Conservation (phyloP, 1,140 invertebrate species). For the Sycobia sp. region DNA sequence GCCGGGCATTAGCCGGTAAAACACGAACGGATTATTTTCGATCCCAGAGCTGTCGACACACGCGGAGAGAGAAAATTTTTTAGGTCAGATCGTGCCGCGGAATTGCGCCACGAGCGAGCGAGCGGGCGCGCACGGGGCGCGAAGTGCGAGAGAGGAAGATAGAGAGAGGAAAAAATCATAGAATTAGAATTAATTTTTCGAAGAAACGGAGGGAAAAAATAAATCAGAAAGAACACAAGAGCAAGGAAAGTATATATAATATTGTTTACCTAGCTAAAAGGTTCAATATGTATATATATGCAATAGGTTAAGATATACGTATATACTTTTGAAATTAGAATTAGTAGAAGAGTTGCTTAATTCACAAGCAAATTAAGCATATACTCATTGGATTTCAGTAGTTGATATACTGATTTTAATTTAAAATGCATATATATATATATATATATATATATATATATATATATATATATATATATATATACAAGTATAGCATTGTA, state of each 20-base stretch:
- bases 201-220: constrained; percentile 48
- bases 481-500: no score
- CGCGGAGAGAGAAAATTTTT: constrained; percentile 18
- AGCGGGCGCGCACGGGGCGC: no score
- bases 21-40: constrained; percentile 92
- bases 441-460: no score
- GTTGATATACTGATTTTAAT: no score
- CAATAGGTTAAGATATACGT: not conserved
- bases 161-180: not conserved
- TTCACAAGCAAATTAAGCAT: no score
- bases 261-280: constrained; percentile 35
- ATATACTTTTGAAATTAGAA: no score
- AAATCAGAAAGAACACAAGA: constrained; percentile 58
- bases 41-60: constrained; percentile 81
- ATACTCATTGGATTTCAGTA: no score
- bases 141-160: no score
- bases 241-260: constrained; percentile 54
- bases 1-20: constrained; percentile 91
- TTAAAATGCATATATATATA: no score
- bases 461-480: no score
- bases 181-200: constrained; percentile 37
- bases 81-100: not conserved
- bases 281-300: not conserved
- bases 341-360: no score
- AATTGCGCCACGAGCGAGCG: constrained; percentile 38